Conservation (phyloP, 2,113 vertebrate genomes). For the Phylloscopus trochilus region DNA sequence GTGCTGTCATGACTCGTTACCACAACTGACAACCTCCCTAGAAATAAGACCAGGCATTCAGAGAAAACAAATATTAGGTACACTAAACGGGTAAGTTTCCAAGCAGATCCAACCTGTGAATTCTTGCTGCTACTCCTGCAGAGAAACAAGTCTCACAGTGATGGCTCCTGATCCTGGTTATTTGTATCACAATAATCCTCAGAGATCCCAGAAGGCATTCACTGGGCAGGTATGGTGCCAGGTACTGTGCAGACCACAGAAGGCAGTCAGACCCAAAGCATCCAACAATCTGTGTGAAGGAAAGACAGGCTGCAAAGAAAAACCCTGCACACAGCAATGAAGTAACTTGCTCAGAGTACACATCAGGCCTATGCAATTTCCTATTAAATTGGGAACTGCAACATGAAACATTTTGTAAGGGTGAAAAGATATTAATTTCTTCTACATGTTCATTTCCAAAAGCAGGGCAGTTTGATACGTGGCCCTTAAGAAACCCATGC, state of each 20-base stretch:
- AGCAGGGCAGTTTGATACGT: background rate
- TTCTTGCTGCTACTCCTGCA: background rate
- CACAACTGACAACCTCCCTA: background rate
- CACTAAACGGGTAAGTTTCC: background rate
- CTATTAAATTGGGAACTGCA: background rate
- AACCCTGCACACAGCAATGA: background rate
- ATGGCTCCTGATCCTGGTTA: background rate
- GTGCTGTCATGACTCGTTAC: background rate
- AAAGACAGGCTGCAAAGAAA: background rate
- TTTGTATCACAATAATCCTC: background rate
- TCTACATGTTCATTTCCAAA: background rate
- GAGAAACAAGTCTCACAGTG: background rate
- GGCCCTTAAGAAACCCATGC: background rate
- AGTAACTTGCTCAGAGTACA: background rate
- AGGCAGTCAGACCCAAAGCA: background rate
- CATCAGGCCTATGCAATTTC: background rate
- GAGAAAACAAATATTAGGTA: background rate
- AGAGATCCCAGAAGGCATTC: background rate
- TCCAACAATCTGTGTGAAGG: background rate
- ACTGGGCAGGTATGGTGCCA: background rate
- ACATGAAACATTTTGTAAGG: background rate
- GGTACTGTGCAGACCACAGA: background rate
- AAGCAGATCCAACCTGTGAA: background rate
- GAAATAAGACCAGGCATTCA: background rate
- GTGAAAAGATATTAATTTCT: background rate